Base-by-base conservation (phyloP, 2,113 vertebrate genomes). In the Andinoacara biseriatus region DNA sequence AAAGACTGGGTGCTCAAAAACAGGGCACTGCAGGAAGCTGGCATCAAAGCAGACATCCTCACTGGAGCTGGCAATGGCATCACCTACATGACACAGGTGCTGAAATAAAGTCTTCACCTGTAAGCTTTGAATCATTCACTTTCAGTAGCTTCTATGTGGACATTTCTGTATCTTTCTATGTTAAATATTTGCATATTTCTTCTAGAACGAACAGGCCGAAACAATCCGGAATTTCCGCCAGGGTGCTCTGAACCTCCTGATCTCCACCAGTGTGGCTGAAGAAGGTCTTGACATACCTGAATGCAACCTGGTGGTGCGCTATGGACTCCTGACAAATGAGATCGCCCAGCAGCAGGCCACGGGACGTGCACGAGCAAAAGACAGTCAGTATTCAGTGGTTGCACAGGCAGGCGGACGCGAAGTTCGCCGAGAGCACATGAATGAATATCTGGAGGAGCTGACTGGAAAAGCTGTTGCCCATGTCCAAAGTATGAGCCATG, bases 251-350 rank as follows among this genome's bases (percentile, higher is more conserved):
- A 99, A 98, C 95, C 95, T 99, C 62, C 95, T 99, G 61, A 95
- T 99, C 89, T 96, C 98, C 60, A 99, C 98, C 17, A 98, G 97
- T 0, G 97, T 99, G 90, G 97, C 95, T 0, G 98, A 99, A 84
- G 97, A 99, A 87, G 98, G 98, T 11, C 93, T 99, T n/a, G 97
- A 99, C 81, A 98, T 98, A 74, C 96, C 96, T 0, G 94, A 97
- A 57, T 99, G 98, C 78, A 98, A 96, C 46, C 87, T 98, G 3
- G 95, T 99, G 80, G 96, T 99, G 18, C 97, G 97, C 81, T 99
- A 99, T 0, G 97, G 97, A 14, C 96, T 99, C 75, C 96, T 99
- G 82, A 98, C 97, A 67, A 99, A 98, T 0, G 98, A 99, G 93
- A 98, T 99, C 0, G 96, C 97, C 74, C 98, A 99, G 96, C 85